Percentiles rank a stretch among this genome's conserved stretches.
These are phyloP conservation scores for Entomyzon cyanotis DNA, from an alignment of 2,113 vertebrate genomes.

Conservation along the genomic window DNA sequence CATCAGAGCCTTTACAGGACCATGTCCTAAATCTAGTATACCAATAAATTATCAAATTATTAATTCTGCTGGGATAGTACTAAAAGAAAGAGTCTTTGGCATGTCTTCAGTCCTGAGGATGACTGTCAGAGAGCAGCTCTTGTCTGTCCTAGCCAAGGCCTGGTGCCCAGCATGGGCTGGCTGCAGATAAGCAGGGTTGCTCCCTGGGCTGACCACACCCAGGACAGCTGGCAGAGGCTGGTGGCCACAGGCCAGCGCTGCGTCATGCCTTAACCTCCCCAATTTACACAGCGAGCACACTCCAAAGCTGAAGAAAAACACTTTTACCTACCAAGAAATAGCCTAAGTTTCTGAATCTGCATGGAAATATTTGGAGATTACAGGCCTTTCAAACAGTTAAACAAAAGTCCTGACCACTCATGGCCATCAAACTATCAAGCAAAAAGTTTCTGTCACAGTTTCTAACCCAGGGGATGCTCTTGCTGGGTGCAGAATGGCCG, in stretches of 20 bases:
- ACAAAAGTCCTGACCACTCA: neutral
- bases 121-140: neutral
- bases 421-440: neutral
- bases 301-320: neutral
- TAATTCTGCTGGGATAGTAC: neutral
- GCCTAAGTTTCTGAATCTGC: neutral
- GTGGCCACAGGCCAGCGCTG: rapidly evolving
- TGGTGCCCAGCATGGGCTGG: neutral
- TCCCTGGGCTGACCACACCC: neutral
- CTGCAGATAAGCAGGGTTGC: neutral
- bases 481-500: rapidly evolving
- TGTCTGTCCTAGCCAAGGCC: rapidly evolving
- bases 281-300: rapidly evolving
- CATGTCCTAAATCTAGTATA: neutral
- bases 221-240: too few relatives aligned
- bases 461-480: neutral
- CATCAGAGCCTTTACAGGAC: neutral
- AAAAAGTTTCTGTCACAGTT: neutral
- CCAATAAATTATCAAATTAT: neutral
- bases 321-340: neutral
- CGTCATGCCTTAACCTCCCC: too few relatives aligned
- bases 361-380: neutral
- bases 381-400: neutral
- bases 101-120: neutral
- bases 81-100: neutral